Evolutionary conservation across 2,113 vertebrate species (phyloP), one percentile per base, ranked within the genome.

Genomic region (Thunnus thynnus): DNA sequence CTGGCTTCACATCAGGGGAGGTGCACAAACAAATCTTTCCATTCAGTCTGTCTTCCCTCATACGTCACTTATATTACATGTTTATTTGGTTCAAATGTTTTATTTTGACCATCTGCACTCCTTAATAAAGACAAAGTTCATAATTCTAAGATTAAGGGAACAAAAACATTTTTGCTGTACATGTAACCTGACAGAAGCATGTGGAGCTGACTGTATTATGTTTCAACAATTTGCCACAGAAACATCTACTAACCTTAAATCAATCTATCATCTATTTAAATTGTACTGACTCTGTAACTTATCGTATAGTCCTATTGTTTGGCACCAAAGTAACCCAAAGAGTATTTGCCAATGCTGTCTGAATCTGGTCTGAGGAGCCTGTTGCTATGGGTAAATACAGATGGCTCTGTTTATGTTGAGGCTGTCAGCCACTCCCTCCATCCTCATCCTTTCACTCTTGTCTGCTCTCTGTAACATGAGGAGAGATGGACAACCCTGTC

Each of bases 401-500:
- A 81, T 52, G 20, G 57, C 52, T 80, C 7, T 76, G 76, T 81
- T 85, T 83, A 69, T 48, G 64, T 83, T 32, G 50, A 55, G 25
- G 54, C 65, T 80, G 83, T 91, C 81, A 72, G 36, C 25, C 22
- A 32, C 56, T 63, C 25, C 69, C 44, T 60, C 30, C 50, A 36
- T 76, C 36, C 62, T 84, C 67, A 75, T 66, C 69, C 50, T 50
- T 56, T 85, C 66, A 22, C 60, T 83, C 12, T 50, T 52, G 54
- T 80, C 64, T 72, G 51, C 65, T 32, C 46, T 77, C 66, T 58
- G 48, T 76, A 78, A 80, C 50, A 65, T 27, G 8, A 56, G 69
- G 68, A 32, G 80, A 81, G 72, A 90, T 54, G 68, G 64, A 85
- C 66, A 76, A 18, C 52, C 47, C 69, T 84, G 83, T 87, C 87